Evolutionary conservation across 2,113 vertebrate species (phyloP), one percentile per base, ranked within the genome.

Genomic region (Cephalopterus ornatus): DNA sequence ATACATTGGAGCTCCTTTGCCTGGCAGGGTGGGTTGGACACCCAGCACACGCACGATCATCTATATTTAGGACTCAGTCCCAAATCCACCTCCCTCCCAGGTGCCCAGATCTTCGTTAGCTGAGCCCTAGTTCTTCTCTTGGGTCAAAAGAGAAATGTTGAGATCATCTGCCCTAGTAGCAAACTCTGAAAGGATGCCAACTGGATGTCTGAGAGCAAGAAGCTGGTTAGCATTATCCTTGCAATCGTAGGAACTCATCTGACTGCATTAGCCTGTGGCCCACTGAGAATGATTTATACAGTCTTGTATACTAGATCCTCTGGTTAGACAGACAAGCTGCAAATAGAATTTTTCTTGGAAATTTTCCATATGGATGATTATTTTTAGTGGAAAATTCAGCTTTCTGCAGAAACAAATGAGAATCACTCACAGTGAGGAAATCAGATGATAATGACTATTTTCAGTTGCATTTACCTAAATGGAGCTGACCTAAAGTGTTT

Each of bases 41-140:
- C 16, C 10, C 1, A 1, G 26, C 0, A 0, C 23, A 37, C 6
- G 4, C 59, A 12, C 1, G 2, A 33, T 24, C 5, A 12, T 67
- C 27, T 32, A 14, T 5, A 17, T 50, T 55, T 35, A 52, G 44
- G 30, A 55, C 28, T 86, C 44, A 35, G 30, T 4, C 53, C 8
- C 42, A 68, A 7, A n/a, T 17, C 37, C 19, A 46, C 42, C n/a
- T 79, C 39, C 71, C 24, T 76, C 15, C n/a, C 24, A 42, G 32
- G 33, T 74, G 30, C 33, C 39, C 42, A 91, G 33, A 5, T 73
- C 23, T 83, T 59, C 62, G 35, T 68, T 42, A 89, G 33, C 47
- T 76, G 39, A 85, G 22, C 28, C n/a, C 33, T 70, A 13, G 35
- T 33, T 94, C 33, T 55, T 73, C 12, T 30, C 4, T 11, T 44